These are phyloP conservation scores for Cyclura pinguis DNA, from an alignment of 2,797 vertebrate genomes.

Conservation along the genomic window DNA sequence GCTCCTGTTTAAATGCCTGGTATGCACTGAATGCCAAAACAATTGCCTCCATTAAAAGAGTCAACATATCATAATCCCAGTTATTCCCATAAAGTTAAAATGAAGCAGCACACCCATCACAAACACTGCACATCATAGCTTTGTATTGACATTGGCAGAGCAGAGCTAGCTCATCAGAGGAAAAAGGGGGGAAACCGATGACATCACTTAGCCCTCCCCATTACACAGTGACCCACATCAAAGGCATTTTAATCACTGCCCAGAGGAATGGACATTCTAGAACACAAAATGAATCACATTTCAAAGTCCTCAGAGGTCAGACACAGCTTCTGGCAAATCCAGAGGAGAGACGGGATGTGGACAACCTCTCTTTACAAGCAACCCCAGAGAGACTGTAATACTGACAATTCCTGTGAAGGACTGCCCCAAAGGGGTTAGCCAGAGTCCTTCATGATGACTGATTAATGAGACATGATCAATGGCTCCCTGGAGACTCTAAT, in stretches of 20 bases:
- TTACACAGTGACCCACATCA: slow-evolving; percentile 66
- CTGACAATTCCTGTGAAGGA: slow-evolving; percentile 34
- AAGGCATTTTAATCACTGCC: slow-evolving; percentile 64
- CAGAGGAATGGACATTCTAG: slow-evolving; percentile 65
- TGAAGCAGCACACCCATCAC: neutral
- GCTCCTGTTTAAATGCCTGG: neutral
- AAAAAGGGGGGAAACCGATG: slow-evolving; percentile 49
- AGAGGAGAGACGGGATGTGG: slow-evolving; percentile 54
- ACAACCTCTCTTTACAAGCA: slow-evolving; percentile 50
- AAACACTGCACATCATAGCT: slow-evolving; percentile 53
- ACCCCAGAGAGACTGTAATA: slow-evolving; percentile 48
- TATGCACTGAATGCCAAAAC: neutral
- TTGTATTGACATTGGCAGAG: slow-evolving; percentile 69
- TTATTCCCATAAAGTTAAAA: slow-evolving; percentile 49
- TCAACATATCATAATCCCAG: slow-evolving; percentile 29
- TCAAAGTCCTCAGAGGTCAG: slow-evolving; percentile 61
- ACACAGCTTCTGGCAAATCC: slow-evolving; percentile 61
- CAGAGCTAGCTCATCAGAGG: slow-evolving; percentile 6
- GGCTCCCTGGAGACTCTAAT: slow-evolving; percentile 24
- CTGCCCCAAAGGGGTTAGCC: slow-evolving; percentile 32
- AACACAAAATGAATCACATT: slow-evolving; percentile 69
- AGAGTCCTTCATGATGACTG: neutral
- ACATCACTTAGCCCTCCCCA: slow-evolving; percentile 70
- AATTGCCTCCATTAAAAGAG: slow-evolving; percentile 23
- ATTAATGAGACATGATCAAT: neutral